Conservation (phyloP, 2,113 vertebrate species). For the Psittacula cyanocephala region DNA sequence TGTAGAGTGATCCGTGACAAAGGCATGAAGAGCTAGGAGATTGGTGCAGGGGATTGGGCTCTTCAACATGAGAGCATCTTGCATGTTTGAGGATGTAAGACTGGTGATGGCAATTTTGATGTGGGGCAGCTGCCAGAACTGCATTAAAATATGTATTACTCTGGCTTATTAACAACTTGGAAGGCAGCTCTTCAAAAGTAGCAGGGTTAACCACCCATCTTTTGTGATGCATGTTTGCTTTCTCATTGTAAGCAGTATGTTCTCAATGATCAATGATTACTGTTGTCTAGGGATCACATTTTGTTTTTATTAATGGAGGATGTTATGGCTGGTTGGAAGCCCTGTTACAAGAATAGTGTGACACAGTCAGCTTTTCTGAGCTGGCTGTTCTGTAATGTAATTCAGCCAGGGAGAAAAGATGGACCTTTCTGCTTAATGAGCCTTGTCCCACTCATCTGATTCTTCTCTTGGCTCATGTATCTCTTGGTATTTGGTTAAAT, state of each 20-base stretch:
- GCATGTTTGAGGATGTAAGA: not conserved
- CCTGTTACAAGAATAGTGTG: not conserved
- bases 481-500: not conserved
- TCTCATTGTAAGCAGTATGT: not conserved
- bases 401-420: not conserved
- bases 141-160: not conserved
- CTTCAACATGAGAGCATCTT: not conserved
- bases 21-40: not conserved
- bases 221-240: not conserved
- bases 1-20: not conserved
- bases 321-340: not conserved
- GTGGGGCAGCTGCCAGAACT: not conserved
- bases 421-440: slow-evolving; percentile 4
- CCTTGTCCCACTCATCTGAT: not conserved
- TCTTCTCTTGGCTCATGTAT: not conserved
- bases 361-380: not conserved
- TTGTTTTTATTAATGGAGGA: not conserved
- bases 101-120: not conserved
- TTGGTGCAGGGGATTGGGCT: not conserved
- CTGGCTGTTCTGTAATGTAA: not conserved
- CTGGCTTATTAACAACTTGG: not conserved
- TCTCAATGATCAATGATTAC: not conserved
- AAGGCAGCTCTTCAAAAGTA: not conserved
- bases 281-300: not conserved
- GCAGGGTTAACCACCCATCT: not conserved